Evolutionary conservation across 2,113 vertebrate species (phyloP), one percentile per base, ranked within the genome.

Genomic region (Sapayoa aenigma): DNA sequence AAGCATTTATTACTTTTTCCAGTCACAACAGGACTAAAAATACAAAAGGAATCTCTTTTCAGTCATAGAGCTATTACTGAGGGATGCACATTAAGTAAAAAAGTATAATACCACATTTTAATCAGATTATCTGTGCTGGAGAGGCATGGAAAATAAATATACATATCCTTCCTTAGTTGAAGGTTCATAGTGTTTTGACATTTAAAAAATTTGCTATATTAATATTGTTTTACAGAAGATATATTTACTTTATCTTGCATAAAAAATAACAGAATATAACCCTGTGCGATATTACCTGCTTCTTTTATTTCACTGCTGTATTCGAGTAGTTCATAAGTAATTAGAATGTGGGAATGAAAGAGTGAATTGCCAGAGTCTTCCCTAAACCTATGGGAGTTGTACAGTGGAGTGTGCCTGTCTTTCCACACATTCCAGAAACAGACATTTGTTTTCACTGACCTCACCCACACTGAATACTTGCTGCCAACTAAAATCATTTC

Each of bases 401-500:
- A 65, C 20, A 47, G 65, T 8, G n/a, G 31, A 55, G 44, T 41
- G 21, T 37, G 41, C 75, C n/a, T 13, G 1, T 41, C 56, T 85
- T 89, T 81, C 75, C 85, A 93, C 74, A 83, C 84, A 55, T 85
- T 79, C 80, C 93, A 89, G 74, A 86, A 94, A 58, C 47, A 42
- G 78, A 58, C 52, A 7, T 92, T 89, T 95, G 76, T 81, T 96
- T 97, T 85, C 77, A 49, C 7, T 95, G 91, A 81, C 94, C 73
- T 97, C 89, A 67, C 55, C 53, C 84, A 84, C 52, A 24, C 58
- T 59, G 60, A 90, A 35, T 31, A 35, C 63, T 82, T 94, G 74
- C 87, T 96, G 83, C 96, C 93, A 96, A 6, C 56, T 93, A 42
- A 96, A 97, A 78, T 72, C 8, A 88, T 85, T 97, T 72, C 87